phyloP scores from a whole-genome alignment of 2,888 invertebrate genomes.

The Plusia festucae region DNA sequence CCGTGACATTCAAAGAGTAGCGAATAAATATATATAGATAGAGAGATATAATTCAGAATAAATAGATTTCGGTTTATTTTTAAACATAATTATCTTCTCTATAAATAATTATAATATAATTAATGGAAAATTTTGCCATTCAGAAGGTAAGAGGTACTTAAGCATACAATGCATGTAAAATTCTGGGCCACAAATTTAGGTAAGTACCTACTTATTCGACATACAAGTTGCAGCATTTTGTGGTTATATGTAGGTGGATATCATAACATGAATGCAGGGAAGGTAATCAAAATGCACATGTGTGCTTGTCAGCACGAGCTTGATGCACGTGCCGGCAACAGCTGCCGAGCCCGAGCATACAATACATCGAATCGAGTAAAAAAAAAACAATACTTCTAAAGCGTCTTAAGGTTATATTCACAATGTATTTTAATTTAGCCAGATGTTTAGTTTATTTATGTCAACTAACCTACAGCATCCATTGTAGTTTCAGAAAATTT shows the following conservation, averaged over 20 bases:
- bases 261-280: conserved; percentile 37
- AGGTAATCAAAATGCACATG: conserved; percentile 53
- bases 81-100: background rate
- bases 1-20: background rate
- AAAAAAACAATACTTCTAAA: conserved; percentile 22
- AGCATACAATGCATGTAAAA: background rate
- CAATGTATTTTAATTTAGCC: conserved; percentile 11
- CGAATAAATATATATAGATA: too few species aligned
- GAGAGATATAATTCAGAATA: background rate
- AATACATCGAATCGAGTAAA: conserved; percentile 32
- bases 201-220: too few species aligned
- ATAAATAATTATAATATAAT: background rate
- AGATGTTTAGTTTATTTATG: background rate
- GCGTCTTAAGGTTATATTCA: conserved; percentile 6
- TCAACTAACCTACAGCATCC: background rate
- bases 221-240: conserved; percentile 24
- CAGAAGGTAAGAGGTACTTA: too few species aligned
- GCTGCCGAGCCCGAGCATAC: conserved; percentile 55
- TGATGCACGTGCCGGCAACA: conserved; percentile 66
- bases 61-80: conserved; percentile 1
- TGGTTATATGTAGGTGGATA: conserved; percentile 26
- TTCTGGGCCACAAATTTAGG: background rate
- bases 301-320: conserved; percentile 54
- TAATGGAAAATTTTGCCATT: background rate
- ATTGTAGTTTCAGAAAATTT: background rate